A percentile compares a stretch with the other conserved stretches of the same genome.
phyloP scores from a whole-genome alignment of 2,888 invertebrate species.

The Yponomeuta malinellus region DNA sequence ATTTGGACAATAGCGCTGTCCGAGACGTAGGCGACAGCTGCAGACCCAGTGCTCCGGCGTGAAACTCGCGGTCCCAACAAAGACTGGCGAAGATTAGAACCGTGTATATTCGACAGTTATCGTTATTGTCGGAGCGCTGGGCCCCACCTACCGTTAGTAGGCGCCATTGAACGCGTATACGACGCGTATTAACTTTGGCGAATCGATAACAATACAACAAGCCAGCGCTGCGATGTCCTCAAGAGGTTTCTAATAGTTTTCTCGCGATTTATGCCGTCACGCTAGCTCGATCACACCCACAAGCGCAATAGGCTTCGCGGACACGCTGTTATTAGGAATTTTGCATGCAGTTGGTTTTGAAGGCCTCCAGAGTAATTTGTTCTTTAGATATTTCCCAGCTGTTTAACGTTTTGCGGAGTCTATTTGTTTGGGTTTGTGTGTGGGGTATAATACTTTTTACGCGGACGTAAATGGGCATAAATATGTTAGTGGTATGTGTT shows the following conservation, averaged over 20 bases:
- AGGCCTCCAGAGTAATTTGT: slow-evolving; percentile 8
- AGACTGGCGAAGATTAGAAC: slow-evolving; percentile 55
- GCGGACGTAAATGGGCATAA: background rate
- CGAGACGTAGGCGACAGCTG: slow-evolving; percentile 68
- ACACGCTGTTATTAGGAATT: slow-evolving; percentile 42
- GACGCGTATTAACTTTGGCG: slow-evolving; percentile 35
- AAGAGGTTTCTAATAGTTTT: slow-evolving; percentile 56
- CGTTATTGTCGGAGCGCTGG: slow-evolving; percentile 41
- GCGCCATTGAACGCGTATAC: slow-evolving; percentile 41
- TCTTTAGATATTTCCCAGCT: slow-evolving; percentile 8
- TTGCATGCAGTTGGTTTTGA: slow-evolving; percentile 17
- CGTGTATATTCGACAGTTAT: slow-evolving; percentile 41
- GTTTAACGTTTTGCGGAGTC: slow-evolving; percentile 2
- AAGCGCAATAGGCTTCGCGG: slow-evolving; percentile 37
- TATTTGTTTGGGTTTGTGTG: background rate
- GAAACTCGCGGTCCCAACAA: slow-evolving; percentile 58
- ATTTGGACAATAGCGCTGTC: slow-evolving; percentile 60
- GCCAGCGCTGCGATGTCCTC: slow-evolving; percentile 41
- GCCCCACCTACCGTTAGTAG: slow-evolving; percentile 60
- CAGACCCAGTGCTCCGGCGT: slow-evolving; percentile 52
- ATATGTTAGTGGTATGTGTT: background rate
- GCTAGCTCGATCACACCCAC: slow-evolving; percentile 61
- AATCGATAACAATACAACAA: slow-evolving; percentile 45
- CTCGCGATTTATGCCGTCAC: slow-evolving; percentile 51
- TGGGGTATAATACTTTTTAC: background rate